Evolutionary conservation across 2,797 vertebrate species (phyloP), one percentile per base, ranked within the genome.

Genomic region (Columba guinea): DNA sequence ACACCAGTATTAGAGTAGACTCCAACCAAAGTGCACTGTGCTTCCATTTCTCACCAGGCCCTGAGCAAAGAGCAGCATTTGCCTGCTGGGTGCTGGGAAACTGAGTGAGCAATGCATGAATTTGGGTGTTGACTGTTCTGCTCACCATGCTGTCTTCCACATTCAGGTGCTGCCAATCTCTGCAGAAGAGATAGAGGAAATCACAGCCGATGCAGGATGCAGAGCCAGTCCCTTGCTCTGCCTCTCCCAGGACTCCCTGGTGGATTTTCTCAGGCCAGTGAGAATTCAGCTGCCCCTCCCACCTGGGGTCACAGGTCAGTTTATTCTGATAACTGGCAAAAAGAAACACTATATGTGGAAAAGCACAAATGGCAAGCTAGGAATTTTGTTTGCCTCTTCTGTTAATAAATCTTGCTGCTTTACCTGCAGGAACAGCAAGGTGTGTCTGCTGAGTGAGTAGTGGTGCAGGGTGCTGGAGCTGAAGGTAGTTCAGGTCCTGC

Each of bases 251-350:
- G 98, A 96, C 67, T 98, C 98, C 52, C 94, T 87, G 13, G 87
- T 96, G 48, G 84, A 98, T 94, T 99, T 99, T 96, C 98, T 99
- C 55, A 98, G 95, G 51, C 99, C 99, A 19, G 97, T 99, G 82
- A 99, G 97, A 87, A 98, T 99, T 93, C 99, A 99, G 97, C 97
- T 99, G 58, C 99, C 99, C 3, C 97, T 99, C 88, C 99, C 99
- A 0, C 90, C 98, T 0, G 99, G 99, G 10, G 55, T 99, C 87
- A 98, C 98, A 97, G 99, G 99, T 99, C 64, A 98, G 97, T 71
- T 92, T 79, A n/a, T 81, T 90, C 51, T 48, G 32, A 22, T 52
- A 88, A 65, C 0, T 73, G 23, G 15, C 5, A 5, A 64, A 63
- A 6, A 60, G n/a, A 68, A 89, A 51, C 4, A 4, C 16, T 5